A percentile compares a stretch with the other conserved stretches of the same genome.
Evolutionary conservation across 2,797 vertebrate genomes (phyloP).

Genomic region (Rhabdomys pumilio): DNA sequence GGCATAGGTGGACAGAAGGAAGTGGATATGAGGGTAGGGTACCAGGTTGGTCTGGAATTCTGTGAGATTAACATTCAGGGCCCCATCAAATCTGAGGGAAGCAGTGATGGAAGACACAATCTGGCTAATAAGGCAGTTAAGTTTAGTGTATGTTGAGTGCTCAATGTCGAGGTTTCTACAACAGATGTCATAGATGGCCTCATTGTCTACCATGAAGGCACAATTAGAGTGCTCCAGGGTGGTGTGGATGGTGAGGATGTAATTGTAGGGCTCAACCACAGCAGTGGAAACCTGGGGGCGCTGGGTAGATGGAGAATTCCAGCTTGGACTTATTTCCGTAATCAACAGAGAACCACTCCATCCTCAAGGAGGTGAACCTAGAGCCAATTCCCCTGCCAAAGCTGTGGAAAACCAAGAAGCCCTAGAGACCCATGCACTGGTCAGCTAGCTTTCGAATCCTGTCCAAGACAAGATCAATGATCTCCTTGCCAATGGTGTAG

Average conservation of each 20-base stretch:
- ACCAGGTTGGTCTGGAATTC: conserved; percentile 94
- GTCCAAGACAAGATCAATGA: conserved; percentile 90
- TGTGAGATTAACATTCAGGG: conserved; percentile 92
- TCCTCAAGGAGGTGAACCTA: conserved; percentile 90
- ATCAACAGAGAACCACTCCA: conserved; percentile 91
- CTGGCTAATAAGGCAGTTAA: conserved; percentile 91
- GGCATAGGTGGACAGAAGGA: too few relatives aligned
- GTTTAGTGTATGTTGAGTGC: conserved; percentile 90
- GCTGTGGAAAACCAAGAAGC: conserved; percentile 92
- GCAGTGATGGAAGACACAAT: conserved; percentile 93
- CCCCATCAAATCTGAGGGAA: conserved; percentile 93
- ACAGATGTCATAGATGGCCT: conserved; percentile 93
- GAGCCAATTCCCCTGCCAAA: conserved; percentile 91
- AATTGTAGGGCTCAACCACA: conserved; percentile 92
- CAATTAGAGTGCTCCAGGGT: conserved; percentile 92
- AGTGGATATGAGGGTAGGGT: conserved; percentile 84
- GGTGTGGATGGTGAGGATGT: conserved; percentile 92
- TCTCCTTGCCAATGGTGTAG: conserved; percentile 91
- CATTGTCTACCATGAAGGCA: conserved; percentile 93
- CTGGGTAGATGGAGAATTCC: conserved; percentile 91
- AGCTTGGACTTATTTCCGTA: conserved; percentile 91
- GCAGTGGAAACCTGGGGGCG: conserved; percentile 91
- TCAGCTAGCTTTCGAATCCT: conserved; percentile 90
- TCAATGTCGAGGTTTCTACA: conserved; percentile 91
- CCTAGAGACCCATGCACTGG: conserved; percentile 91